Conservation (phyloP, 2,113 vertebrate species). For the Onychostoma macrolepis region DNA sequence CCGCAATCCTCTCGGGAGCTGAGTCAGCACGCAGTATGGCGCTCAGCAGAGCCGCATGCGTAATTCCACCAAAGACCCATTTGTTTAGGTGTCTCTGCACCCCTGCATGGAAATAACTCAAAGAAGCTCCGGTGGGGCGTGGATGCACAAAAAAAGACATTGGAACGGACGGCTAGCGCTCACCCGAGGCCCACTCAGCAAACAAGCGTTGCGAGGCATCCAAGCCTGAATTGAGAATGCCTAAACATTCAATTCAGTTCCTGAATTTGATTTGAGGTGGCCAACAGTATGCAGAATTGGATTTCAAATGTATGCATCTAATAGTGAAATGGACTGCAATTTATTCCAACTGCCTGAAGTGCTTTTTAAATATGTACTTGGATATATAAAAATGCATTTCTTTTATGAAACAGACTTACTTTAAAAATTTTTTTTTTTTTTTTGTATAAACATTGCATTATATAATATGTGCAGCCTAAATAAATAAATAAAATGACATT, state of each 20-base stretch:
- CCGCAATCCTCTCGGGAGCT: conserved; percentile 57
- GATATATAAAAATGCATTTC: too few species aligned
- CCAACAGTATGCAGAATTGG: neutral
- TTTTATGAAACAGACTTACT: too few species aligned
- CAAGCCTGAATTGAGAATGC: neutral
- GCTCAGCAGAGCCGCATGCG: conserved; percentile 23
- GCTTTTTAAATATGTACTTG: neutral
- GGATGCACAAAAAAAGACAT: neutral
- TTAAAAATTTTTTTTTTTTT: too few species aligned
- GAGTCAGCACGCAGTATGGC: conserved; percentile 63
- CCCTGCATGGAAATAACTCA: conserved; percentile 37
- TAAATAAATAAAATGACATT: too few species aligned
- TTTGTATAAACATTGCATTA: too few species aligned
- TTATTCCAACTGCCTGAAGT: neutral
- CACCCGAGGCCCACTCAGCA: conserved; percentile 9
- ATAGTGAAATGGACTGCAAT: too few species aligned
- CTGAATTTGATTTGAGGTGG: neutral
- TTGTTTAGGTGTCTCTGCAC: conserved; percentile 44
- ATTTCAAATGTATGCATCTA: neutral
- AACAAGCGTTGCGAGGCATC: neutral
- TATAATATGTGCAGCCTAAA: too few species aligned
- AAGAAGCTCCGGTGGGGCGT: neutral
- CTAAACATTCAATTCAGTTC: neutral
- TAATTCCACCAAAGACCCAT: conserved; percentile 60
- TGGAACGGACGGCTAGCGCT: neutral